phyloP scores from a whole-genome alignment of 2,888 invertebrate genomes.

The Saturnia pavonia region DNA sequence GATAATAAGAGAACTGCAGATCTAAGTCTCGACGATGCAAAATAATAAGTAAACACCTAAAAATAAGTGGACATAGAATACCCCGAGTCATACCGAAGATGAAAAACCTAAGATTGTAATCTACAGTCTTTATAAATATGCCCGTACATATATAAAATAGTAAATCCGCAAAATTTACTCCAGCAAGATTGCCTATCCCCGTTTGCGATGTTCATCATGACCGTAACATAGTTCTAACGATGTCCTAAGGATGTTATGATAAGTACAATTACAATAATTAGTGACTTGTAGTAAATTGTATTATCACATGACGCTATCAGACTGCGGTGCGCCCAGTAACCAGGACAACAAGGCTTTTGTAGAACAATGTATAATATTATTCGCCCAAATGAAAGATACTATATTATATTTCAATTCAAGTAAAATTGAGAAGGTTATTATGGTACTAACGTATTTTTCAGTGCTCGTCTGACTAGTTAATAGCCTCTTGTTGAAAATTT shows the following conservation, averaged over 20 bases:
- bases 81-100: neutral
- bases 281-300: conserved; percentile 15
- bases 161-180: neutral
- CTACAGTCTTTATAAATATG: neutral
- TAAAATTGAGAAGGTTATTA: no score
- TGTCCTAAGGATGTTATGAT: conserved; percentile 19
- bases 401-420: no score
- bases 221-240: conserved; percentile 11
- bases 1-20: neutral
- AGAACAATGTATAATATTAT: neutral
- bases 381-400: no score
- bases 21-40: neutral
- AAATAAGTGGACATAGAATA: neutral
- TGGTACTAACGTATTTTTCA: neutral
- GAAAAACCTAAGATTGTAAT: neutral
- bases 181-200: neutral
- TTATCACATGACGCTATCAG: neutral
- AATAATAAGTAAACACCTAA: neutral
- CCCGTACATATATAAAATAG: neutral
- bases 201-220: neutral
- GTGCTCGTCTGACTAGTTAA: neutral
- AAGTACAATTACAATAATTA: conserved; percentile 24
- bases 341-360: neutral
- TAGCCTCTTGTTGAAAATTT: neutral
- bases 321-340: conserved; percentile 15